Evolutionary conservation across 2,888 invertebrate genomes (phyloP), one percentile per base, ranked within the genome.

Genomic region (Gibbula magus): DNA sequence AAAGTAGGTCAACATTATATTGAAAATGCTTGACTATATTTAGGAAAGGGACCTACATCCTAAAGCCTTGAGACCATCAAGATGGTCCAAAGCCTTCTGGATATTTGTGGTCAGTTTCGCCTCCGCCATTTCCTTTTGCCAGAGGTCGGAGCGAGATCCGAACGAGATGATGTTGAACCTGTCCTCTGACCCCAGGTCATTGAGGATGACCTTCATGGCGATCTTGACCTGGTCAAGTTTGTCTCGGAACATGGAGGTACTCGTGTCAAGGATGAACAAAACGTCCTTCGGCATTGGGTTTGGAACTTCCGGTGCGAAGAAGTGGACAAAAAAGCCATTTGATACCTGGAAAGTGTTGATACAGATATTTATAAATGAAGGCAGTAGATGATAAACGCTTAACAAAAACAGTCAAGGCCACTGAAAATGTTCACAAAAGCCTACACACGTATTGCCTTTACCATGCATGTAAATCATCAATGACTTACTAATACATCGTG

Each of bases 281-380:
- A 95, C 95, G 88, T 95, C 95, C 90, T 96, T 96, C 7, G 86
- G 84, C 7, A 90, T 70, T 18, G 86, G 84, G 2, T 84, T 35
- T 22, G 85, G 76, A 32, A 94, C 94, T 2, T 93, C 91, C 0
- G 96, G 96, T 2, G 96, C 95, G 91, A 96, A 95, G 93, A 95
- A 96, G 89, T 96, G 96, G 0, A 96, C 96, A 92, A 96, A 96
- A 91, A 96, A 96, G 0, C 96, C 96, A 82, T 93, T 93, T 70
- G 92, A 90, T 7, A 93, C 90, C 90, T 92, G 80, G 8, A 85
- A 56, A 73, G 77, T 25, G n/a, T 35, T 16, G 22, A 53, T n/a
- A 25, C 18, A 20, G 18, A 20, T 10, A 78, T 45, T 73, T n/a
- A 25, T 25, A 56, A n/a, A 29, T 25, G n/a, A n/a, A n/a, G n/a